Conservation (phyloP, 2,888 invertebrate genomes). For the Marasmarcha lunaedactyla region DNA sequence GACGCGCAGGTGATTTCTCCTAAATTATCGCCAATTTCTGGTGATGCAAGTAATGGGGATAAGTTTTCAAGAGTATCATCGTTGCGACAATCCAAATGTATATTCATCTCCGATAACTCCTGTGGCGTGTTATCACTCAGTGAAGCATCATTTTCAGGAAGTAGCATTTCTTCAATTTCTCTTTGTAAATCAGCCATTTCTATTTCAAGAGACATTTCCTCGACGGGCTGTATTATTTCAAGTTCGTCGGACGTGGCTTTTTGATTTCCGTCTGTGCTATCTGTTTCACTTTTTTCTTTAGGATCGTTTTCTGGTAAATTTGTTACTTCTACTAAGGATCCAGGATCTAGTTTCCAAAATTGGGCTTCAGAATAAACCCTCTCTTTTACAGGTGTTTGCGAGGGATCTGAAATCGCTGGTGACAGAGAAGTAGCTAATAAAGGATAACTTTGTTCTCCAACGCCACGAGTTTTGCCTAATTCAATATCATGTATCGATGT, state of each 20-base stretch:
- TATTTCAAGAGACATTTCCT: slow-evolving; percentile 51
- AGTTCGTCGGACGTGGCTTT: background rate
- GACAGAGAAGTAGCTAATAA: background rate
- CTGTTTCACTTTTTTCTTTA: no score
- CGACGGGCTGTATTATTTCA: slow-evolving; percentile 28
- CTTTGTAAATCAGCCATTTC: slow-evolving; percentile 62
- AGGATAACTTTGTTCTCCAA: background rate
- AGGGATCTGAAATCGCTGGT: slow-evolving; percentile 42
- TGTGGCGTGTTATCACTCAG: slow-evolving; percentile 41
- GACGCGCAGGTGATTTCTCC: background rate
- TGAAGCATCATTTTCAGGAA: slow-evolving; percentile 58
- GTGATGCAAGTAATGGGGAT: slow-evolving; percentile 40
- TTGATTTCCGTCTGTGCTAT: background rate
- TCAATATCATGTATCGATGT: no score
- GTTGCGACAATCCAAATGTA: slow-evolving; percentile 36
- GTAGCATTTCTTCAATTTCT: slow-evolving; percentile 60
- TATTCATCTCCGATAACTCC: slow-evolving; percentile 36
- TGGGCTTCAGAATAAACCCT: slow-evolving; percentile 54
- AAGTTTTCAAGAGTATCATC: slow-evolving; percentile 41
- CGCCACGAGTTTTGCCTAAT: background rate
- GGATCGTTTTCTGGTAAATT: slow-evolving; percentile 18
- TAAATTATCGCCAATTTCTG: slow-evolving; percentile 36
- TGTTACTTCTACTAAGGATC: slow-evolving; percentile 25
- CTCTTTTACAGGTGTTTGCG: slow-evolving; percentile 55
- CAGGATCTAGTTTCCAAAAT: slow-evolving; percentile 52